Base-by-base conservation (phyloP, 2,888 invertebrate species). In the Agrochola lota region DNA sequence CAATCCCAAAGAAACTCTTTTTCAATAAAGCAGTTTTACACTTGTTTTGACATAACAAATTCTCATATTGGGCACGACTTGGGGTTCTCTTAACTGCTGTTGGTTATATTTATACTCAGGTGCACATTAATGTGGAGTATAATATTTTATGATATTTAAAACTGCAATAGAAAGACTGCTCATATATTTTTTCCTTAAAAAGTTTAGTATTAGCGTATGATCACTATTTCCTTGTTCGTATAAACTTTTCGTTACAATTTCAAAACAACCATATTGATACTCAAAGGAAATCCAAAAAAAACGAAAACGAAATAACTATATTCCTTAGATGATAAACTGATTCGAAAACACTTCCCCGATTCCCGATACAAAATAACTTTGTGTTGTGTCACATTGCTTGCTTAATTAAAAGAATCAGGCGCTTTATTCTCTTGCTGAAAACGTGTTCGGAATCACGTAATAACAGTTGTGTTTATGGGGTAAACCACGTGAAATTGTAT, bases 331-430 rank as follows among this genome's bases (percentile, higher is more conserved):
- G 12, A 69, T 66, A 71, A 72, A 85, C 70, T 52, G 72, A 79
- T 74, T 82, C 74, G 68, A 55, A 81, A 74, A 77, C 71, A 71
- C 59, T 78, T 85, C 60, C 70, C 46, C 52, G 23, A 15, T 15
- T 3, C 2, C 15, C 1, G 7, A 67, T 15, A 64, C 49, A 69
- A 43, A 76, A 76, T 77, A 80, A 78, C 64, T 5, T 63, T 23
- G 73, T 68, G 46, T 60, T 70, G 75, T 76, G 71, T 77, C 64
- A 83, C 67, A 76, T 87, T 90, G 89, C 91, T 87, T 73, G 73
- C 83, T 71, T 52, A 67, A 80, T 71, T 52, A 67, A 80, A 88
- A 86, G 43, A 57, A 84, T 81, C 83, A 88, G 91, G 90, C 89
- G 87, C 77, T 78, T 83, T 83, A 52, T 81, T 81, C 57, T n/a